These are phyloP conservation scores for Morone saxatilis DNA, from an alignment of 2,113 vertebrate genomes.

Conservation along the genomic window DNA sequence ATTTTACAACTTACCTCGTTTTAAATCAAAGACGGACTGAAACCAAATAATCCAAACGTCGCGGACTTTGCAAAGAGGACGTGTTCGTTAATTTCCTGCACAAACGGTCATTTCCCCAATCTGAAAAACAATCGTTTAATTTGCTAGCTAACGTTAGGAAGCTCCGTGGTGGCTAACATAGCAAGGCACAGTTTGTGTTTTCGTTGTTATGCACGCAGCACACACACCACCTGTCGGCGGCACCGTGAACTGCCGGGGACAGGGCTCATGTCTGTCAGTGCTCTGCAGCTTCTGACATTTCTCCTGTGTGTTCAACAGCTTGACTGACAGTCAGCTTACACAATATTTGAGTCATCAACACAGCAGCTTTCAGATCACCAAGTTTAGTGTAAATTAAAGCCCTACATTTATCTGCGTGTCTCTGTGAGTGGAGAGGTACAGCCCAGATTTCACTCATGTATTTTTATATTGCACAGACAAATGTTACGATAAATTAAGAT, in stretches of 20 bases:
- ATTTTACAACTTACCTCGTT: conserved; percentile 82
- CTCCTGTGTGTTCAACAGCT: background rate
- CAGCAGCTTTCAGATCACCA: background rate
- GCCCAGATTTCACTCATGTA: background rate
- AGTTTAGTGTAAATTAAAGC: background rate
- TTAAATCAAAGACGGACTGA: conserved; percentile 68
- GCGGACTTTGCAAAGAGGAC: conserved; percentile 27
- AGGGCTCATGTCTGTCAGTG: conserved; percentile 5
- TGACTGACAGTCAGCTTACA: background rate
- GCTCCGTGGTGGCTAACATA: conserved; percentile 72
- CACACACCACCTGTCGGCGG: conserved; percentile 73
- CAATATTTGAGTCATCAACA: background rate
- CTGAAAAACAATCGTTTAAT: conserved; percentile 37
- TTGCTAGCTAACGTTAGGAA: conserved; percentile 46
- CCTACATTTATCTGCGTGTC: background rate
- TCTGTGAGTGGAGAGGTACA: background rate
- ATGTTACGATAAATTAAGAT: background rate
- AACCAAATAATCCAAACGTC: conserved; percentile 62
- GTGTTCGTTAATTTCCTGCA: conserved; percentile 31
- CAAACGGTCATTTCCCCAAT: conserved; percentile 47
- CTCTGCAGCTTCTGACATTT: background rate
- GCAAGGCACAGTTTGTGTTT: conserved; percentile 74
- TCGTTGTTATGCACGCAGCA: conserved; percentile 55
- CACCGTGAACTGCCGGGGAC: conserved; percentile 16
- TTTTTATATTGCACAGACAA: background rate